Evolutionary conservation across 2,797 vertebrate species (phyloP).

Genomic region (Galagoides demidoff): DNA sequence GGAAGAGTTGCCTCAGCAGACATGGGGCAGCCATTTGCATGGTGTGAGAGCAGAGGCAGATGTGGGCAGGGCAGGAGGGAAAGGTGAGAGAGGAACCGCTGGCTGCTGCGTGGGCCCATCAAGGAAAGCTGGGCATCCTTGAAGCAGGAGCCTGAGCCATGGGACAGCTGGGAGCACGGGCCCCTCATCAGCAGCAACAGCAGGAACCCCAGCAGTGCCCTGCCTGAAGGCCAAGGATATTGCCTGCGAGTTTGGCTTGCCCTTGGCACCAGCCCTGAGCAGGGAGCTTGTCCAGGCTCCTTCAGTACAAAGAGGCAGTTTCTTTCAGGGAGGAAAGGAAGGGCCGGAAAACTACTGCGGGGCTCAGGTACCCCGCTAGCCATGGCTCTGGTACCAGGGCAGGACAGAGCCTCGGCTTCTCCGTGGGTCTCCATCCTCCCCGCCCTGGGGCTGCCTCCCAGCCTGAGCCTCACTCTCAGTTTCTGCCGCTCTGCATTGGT

Average conservation of each 20-base stretch:
- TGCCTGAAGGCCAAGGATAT: not conserved
- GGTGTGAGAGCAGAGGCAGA: not conserved
- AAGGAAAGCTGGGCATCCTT: not conserved
- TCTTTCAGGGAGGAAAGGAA: not conserved
- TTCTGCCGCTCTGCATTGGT: not conserved
- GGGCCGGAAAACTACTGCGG: not conserved
- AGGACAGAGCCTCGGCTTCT: not conserved
- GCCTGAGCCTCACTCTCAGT: not conserved
- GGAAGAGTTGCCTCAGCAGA: not conserved
- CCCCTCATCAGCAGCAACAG: not conserved
- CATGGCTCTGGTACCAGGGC: accelerated
- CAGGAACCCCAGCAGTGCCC: not conserved
- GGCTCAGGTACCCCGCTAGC: not conserved
- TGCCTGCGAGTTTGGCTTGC: not conserved
- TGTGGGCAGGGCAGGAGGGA: not conserved
- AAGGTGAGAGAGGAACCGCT: not conserved
- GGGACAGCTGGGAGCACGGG: not conserved
- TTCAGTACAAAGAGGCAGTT: not conserved
- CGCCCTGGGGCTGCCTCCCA: not conserved
- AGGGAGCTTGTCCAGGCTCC: not conserved
- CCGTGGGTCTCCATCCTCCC: not conserved
- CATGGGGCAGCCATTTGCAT: not conserved
- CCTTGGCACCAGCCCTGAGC: not conserved
- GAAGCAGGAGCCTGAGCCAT: not conserved
- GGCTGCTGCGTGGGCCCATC: constrained; percentile 24